Percentiles rank a stretch among this genome's conserved stretches.
Evolutionary conservation across 2,797 vertebrate genomes (phyloP).

Genomic region (Florisuga fusca): DNA sequence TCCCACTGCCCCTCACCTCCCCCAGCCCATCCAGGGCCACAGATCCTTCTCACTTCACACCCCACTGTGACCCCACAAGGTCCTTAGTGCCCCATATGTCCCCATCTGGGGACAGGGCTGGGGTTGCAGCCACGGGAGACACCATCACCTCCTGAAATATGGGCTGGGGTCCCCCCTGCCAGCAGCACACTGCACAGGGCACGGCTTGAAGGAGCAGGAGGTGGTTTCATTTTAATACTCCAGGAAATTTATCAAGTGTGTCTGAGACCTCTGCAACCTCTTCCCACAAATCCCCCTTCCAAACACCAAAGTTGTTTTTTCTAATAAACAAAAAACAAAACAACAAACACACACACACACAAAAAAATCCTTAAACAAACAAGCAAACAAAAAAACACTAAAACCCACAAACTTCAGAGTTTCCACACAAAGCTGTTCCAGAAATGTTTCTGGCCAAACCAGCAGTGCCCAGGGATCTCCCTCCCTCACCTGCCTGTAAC

Average conservation of each 20-base stretch:
- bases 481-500: too few relatives aligned
- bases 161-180: background rate
- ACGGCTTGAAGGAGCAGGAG: background rate
- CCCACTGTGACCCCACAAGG: rapidly evolving
- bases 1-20: rapidly evolving
- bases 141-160: rapidly evolving
- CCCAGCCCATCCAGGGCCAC: background rate
- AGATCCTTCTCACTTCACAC: background rate
- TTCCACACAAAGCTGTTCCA: background rate
- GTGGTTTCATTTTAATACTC: background rate
- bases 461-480: background rate
- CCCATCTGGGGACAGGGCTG: background rate
- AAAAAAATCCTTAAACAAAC: too few relatives aligned
- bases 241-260: rapidly evolving
- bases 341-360: too few relatives aligned
- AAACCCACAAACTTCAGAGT: background rate
- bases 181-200: background rate
- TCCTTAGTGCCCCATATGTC: rapidly evolving
- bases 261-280: background rate
- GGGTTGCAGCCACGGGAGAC: background rate
- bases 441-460: background rate
- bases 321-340: background rate
- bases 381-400: too few relatives aligned
- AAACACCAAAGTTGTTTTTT: background rate
- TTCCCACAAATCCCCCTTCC: background rate